Evolutionary conservation across 2,888 invertebrate species (phyloP).

Genomic region (Caenorhabditis angaria): DNA sequence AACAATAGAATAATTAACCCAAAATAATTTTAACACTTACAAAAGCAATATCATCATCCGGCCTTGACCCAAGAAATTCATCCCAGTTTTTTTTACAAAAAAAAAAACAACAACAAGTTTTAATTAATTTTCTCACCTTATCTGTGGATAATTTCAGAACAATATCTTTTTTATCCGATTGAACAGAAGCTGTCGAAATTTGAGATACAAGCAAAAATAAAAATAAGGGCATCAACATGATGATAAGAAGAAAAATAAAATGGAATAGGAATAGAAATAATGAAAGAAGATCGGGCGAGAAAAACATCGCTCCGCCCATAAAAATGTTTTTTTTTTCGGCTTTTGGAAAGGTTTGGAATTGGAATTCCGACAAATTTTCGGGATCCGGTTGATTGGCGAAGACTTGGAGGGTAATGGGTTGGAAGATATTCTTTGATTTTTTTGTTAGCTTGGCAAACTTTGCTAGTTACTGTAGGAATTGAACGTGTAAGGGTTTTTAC

Average conservation of each 20-base stretch:
- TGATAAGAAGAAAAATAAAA: not conserved
- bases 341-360: not conserved
- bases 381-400: not conserved
- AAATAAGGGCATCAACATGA: not conserved
- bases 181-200: not conserved
- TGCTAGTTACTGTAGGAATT: too few species aligned
- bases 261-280: not conserved
- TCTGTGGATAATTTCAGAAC: constrained; percentile 39
- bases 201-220: not conserved
- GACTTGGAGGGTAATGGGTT: not conserved
- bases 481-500: too few species aligned
- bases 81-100: not conserved
- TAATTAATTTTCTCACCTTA: constrained; percentile 11
- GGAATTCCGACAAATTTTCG: not conserved
- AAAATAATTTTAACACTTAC: not conserved
- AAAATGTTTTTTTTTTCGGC: not conserved
- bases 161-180: constrained; percentile 28
- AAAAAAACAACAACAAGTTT: not conserved
- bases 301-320: not conserved
- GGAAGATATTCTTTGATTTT: too few species aligned
- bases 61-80: not conserved
- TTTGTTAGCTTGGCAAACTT: too few species aligned
- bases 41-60: not conserved
- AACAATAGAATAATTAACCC: not conserved
- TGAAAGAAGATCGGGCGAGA: not conserved